phyloP scores from a whole-genome alignment of 2,113 vertebrate species.

The Arizona elegans region DNA sequence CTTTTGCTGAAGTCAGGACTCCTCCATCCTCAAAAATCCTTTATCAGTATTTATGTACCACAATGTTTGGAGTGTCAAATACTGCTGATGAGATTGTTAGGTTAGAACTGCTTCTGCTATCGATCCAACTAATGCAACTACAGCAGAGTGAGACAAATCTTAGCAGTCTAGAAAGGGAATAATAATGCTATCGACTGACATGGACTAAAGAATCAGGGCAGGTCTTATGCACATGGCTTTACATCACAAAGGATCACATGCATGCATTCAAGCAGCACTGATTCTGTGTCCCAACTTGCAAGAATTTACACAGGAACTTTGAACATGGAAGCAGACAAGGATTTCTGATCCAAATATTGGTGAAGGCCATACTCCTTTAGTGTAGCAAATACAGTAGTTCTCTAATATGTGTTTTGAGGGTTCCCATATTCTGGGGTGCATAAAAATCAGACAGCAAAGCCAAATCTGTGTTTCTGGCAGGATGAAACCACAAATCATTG shows the following conservation, averaged over 20 bases:
- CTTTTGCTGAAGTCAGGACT: neutral
- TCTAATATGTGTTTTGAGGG: neutral
- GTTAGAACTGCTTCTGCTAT: conserved; percentile 13
- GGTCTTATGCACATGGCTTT: neutral
- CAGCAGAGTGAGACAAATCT: neutral
- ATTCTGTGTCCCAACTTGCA: neutral
- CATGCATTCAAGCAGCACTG: neutral
- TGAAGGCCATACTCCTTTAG: neutral
- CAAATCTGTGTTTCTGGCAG: neutral
- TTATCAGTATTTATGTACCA: neutral
- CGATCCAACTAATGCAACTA: conserved; percentile 20
- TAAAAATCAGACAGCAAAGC: neutral
- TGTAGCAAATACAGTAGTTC: neutral
- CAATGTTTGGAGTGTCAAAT: neutral
- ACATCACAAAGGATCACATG: neutral
- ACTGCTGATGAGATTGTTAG: neutral
- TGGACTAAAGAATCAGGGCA: neutral
- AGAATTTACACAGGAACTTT: neutral
- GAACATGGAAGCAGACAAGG: neutral
- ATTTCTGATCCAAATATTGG: neutral
- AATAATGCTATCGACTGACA: neutral
- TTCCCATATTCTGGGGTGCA: neutral
- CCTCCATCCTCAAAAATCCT: neutral
- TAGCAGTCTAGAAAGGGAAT: neutral
- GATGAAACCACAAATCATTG: neutral